Evolutionary conservation across 2,797 vertebrate species (phyloP).

Genomic region (Hephaestus fuliginosus): DNA sequence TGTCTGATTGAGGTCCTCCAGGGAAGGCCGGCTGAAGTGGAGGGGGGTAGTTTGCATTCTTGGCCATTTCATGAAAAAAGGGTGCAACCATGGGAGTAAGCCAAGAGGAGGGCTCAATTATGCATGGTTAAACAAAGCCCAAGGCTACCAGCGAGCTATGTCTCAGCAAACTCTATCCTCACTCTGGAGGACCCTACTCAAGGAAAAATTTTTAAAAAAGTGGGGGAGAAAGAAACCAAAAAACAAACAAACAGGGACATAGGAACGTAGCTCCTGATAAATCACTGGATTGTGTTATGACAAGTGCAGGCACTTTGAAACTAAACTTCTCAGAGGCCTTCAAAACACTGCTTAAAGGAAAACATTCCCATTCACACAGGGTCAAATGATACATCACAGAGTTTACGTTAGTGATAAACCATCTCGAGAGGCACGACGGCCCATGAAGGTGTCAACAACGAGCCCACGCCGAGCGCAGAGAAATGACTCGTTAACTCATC

Average conservation of each 20-base stretch:
- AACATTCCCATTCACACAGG: conserved; percentile 80
- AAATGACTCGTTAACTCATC: conserved; percentile 40
- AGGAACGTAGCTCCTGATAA: conserved; percentile 63
- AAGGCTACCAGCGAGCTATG: conserved; percentile 80
- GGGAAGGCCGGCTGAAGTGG: conserved; percentile 82
- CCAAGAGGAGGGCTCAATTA: conserved; percentile 88
- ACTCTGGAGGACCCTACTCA: conserved; percentile 50
- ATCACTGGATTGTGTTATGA: conserved; percentile 80
- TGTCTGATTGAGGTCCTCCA: conserved; percentile 85
- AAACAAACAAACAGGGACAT: conserved; percentile 62
- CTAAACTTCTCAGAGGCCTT: conserved; percentile 72
- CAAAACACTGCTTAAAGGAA: conserved; percentile 70
- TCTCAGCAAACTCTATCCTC: conserved; percentile 78
- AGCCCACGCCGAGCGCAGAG: conserved; percentile 9
- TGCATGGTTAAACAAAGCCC: conserved; percentile 87
- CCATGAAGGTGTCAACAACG: conserved; percentile 36
- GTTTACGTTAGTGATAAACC: conserved; percentile 79
- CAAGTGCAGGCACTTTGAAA: conserved; percentile 77
- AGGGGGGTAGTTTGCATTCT: conserved; percentile 87
- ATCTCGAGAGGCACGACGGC: conserved; percentile 60
- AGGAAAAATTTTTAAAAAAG: too few relatives aligned
- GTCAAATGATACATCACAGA: conserved; percentile 71
- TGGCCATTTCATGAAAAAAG: conserved; percentile 87
- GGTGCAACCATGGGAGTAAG: conserved; percentile 87
- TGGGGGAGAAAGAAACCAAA: conserved; percentile 21